Conservation (phyloP, 2,888 invertebrate genomes). For the Penaeus monodon region DNA sequence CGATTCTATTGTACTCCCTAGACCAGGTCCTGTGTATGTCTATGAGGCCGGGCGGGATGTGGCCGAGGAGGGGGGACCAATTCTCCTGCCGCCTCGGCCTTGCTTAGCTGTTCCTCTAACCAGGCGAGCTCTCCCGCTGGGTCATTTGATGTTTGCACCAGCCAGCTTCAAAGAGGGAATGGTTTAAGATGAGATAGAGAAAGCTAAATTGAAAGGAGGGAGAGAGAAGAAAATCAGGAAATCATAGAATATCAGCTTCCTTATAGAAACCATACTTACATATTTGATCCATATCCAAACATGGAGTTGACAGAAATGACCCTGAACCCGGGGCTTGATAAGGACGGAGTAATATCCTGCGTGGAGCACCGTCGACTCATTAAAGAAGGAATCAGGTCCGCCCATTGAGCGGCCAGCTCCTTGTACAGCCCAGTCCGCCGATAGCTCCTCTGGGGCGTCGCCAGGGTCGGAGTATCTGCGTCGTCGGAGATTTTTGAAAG, state of each 20-base stretch:
- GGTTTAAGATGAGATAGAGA: background rate
- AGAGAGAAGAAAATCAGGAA: background rate
- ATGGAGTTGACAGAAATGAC: conserved; percentile 72
- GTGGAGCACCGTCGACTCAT: conserved; percentile 20
- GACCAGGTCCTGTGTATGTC: conserved; percentile 45
- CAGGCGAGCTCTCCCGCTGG: conserved; percentile 84
- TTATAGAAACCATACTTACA: conserved; percentile 16
- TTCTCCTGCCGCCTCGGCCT: conserved; percentile 81
- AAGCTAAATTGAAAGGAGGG: background rate
- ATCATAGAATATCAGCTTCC: background rate
- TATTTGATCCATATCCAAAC: conserved; percentile 66
- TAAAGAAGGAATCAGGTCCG: conserved; percentile 31
- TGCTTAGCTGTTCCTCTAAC: conserved; percentile 80
- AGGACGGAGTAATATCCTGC: conserved; percentile 66
- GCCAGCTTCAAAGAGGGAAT: conserved; percentile 38
- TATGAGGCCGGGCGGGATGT: conserved; percentile 82
- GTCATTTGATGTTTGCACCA: conserved; percentile 72
- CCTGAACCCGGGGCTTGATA: conserved; percentile 70
- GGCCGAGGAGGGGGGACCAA: conserved; percentile 86
- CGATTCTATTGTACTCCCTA: conserved; percentile 78
- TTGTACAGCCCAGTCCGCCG: conserved; percentile 48
- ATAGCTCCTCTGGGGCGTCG: conserved; percentile 9
- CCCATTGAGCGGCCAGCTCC: conserved; percentile 29
- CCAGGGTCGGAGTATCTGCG: conserved; percentile 13
- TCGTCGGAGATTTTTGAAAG: background rate